Conservation (phyloP, 1,140 invertebrate species). For the Cydia fagiglandana region DNA sequence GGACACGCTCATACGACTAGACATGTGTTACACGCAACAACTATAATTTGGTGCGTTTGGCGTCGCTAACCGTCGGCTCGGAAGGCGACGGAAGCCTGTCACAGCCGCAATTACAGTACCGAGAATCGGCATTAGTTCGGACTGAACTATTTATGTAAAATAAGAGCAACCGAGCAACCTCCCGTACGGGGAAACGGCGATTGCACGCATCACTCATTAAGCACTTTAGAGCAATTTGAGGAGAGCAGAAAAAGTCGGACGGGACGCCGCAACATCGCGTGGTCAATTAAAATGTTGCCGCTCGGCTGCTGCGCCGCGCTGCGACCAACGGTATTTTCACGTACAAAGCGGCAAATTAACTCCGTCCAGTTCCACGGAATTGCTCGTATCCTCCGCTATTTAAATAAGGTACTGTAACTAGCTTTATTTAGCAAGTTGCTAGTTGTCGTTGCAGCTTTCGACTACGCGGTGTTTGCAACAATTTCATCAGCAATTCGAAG, state of each 20-base stretch:
- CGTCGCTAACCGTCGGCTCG: conserved; percentile 58
- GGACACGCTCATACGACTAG: conserved; percentile 58
- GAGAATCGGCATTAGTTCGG: conserved; percentile 77
- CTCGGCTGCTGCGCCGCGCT: conserved; percentile 45
- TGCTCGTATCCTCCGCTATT: conserved; percentile 63
- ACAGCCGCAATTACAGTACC: conserved; percentile 76
- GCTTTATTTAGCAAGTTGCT: conserved; percentile 3
- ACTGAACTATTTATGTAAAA: conserved; percentile 78
- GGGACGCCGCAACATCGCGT: conserved; percentile 72
- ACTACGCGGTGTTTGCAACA: background rate
- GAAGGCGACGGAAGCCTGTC: conserved; percentile 77
- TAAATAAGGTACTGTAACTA: conserved; percentile 18
- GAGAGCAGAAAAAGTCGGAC: conserved; percentile 72
- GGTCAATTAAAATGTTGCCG: conserved; percentile 75
- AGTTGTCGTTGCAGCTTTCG: conserved; percentile 5
- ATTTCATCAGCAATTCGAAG: background rate
- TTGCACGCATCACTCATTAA: conserved; percentile 79
- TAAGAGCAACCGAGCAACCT: conserved; percentile 60
- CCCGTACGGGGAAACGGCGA: conserved; percentile 75
- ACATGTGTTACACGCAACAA: conserved; percentile 71
- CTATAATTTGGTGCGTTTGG: conserved; percentile 71
- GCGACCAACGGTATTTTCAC: conserved; percentile 65
- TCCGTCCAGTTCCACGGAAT: conserved; percentile 57
- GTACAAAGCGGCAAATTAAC: conserved; percentile 49
- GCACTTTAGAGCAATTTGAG: conserved; percentile 78